Conservation (phyloP, 2,888 invertebrate genomes). For the Hololepta plana region DNA sequence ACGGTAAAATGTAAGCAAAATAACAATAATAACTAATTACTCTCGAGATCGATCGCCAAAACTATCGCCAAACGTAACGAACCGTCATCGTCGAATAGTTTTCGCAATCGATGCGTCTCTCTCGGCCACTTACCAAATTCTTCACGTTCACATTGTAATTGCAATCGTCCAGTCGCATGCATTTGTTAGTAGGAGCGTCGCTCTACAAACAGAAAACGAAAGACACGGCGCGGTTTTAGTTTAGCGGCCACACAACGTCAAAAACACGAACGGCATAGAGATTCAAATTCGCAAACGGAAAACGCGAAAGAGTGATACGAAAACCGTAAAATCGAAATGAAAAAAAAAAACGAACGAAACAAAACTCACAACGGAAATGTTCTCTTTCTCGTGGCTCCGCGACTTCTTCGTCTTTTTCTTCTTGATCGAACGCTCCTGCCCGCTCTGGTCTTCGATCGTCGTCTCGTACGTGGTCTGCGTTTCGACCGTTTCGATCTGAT, state of each 20-base stretch:
- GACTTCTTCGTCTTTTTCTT: slow-evolving; percentile 44
- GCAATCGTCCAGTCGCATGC: slow-evolving; percentile 14
- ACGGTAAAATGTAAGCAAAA: slow-evolving; percentile 10
- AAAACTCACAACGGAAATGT: slow-evolving; percentile 46
- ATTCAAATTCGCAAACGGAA: too few species aligned
- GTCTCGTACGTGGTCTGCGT: slow-evolving; percentile 15
- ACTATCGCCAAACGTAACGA: too few species aligned
- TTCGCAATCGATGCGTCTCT: too few species aligned
- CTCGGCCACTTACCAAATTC: slow-evolving; percentile 44
- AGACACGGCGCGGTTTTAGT: too few species aligned
- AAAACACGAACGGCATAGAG: too few species aligned
- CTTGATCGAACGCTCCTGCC: slow-evolving; percentile 21
- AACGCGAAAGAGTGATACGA: slow-evolving; percentile 6
- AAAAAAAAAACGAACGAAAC: slow-evolving; percentile 10
- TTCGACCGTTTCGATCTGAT: background rate
- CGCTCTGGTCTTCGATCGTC: slow-evolving; percentile 18
- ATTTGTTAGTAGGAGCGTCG: slow-evolving; percentile 15
- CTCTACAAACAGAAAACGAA: slow-evolving; percentile 14
- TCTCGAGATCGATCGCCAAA: too few species aligned
- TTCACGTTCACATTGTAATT: slow-evolving; percentile 45
- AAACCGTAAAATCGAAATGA: slow-evolving; percentile 8
- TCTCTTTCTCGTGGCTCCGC: slow-evolving; percentile 43
- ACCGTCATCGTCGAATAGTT: too few species aligned
- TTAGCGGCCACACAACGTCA: too few species aligned
- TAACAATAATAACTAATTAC: too few species aligned